These are phyloP conservation scores for Drosophila sturtevanti DNA, from an alignment of 1,140 invertebrate genomes.

Conservation along the genomic window DNA sequence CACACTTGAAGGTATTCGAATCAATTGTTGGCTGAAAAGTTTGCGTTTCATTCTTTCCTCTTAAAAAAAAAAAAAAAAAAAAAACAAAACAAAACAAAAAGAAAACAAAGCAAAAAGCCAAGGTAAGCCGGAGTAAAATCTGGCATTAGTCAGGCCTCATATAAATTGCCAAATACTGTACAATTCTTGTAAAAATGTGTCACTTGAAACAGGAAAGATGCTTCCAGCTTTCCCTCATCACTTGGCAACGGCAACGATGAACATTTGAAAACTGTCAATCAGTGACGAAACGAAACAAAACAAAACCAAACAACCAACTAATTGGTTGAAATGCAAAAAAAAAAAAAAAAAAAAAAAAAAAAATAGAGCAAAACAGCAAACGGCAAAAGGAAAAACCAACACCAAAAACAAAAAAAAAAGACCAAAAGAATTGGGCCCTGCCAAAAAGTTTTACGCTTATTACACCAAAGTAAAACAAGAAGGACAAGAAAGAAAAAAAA, in stretches of 20 bases:
- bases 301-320: constrained; percentile 65
- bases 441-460: constrained; percentile 78
- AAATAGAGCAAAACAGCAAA: constrained; percentile 43
- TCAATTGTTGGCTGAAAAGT: constrained; percentile 56
- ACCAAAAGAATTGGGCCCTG: constrained; percentile 36
- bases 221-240: constrained; percentile 55
- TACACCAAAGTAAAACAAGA: constrained; percentile 56
- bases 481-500: constrained; percentile 23
- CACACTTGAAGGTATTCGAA: background rate
- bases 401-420: constrained; percentile 41
- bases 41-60: constrained; percentile 31
- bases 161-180: constrained; percentile 29
- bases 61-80: constrained; percentile 43
- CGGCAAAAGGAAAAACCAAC: constrained; percentile 16
- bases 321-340: constrained; percentile 73
- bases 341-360: constrained; percentile 31
- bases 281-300: constrained; percentile 44
- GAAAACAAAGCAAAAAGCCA: background rate
- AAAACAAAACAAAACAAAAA: constrained; percentile 29
- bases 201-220: constrained; percentile 12
- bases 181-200: constrained; percentile 4
- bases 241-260: constrained; percentile 31
- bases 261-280: constrained; percentile 73
- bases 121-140: constrained; percentile 34
- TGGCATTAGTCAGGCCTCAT: constrained; percentile 57